Conservation (phyloP, 2,113 vertebrate genomes). For the Megaleporinus macrocephalus region DNA sequence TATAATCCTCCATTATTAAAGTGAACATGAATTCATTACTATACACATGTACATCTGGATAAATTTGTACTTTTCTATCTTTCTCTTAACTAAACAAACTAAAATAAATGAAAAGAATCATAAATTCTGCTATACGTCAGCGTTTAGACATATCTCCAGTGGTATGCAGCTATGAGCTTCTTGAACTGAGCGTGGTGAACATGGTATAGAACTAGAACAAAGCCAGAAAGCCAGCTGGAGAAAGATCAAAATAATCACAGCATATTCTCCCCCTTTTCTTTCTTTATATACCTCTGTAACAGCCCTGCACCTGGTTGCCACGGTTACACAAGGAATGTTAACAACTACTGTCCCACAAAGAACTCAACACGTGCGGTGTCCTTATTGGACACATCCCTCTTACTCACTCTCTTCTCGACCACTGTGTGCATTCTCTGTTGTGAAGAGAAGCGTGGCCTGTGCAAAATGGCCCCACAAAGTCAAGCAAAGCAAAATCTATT, state of each 20-base stretch:
- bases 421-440: neutral
- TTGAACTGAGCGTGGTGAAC: neutral
- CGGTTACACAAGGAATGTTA: conserved; percentile 16
- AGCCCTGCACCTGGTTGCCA: conserved; percentile 41
- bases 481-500: conserved; percentile 85
- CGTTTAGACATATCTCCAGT: too few species aligned
- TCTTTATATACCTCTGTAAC: neutral
- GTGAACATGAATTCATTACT: too few species aligned
- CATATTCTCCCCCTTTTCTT: neutral
- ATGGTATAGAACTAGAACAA: neutral
- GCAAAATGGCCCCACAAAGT: conserved; percentile 68
- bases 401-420: neutral
- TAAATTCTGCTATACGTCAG: too few species aligned
- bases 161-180: neutral
- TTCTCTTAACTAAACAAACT: too few species aligned
- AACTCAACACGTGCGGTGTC: neutral
- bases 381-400: neutral
- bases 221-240: neutral
- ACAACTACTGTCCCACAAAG: conserved; percentile 7
- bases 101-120: too few species aligned
- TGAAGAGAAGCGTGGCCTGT: conserved; percentile 63
- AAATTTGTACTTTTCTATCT: too few species aligned
- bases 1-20: too few species aligned
- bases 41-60: too few species aligned
- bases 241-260: conserved; percentile 20